These are phyloP conservation scores for Syngnathoides biaculeatus DNA, from an alignment of 2,113 vertebrate species.

Conservation along the genomic window DNA sequence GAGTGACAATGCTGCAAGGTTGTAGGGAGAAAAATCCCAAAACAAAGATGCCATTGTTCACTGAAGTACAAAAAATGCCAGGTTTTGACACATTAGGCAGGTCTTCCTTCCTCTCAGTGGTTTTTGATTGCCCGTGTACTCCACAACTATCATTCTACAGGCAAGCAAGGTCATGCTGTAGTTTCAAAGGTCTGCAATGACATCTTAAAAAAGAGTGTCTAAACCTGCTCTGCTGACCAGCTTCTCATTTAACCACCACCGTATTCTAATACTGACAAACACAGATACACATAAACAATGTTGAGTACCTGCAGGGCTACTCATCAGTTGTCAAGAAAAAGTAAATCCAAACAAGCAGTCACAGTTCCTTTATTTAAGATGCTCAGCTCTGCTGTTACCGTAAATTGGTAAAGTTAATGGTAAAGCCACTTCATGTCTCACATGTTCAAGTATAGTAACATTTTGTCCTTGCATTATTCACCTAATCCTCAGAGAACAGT, in stretches of 20 bases:
- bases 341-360: constrained; percentile 22
- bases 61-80: constrained; percentile 13
- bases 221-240: not conserved
- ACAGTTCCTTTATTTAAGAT: not conserved
- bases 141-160: constrained; percentile 4
- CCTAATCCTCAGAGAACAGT: not conserved
- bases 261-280: not conserved
- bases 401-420: not conserved
- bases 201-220: constrained; percentile 18
- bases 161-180: constrained; percentile 2
- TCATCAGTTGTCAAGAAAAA: constrained; percentile 19
- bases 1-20: constrained; percentile 26
- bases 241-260: not conserved
- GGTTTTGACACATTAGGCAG: constrained; percentile 26
- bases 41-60: constrained; percentile 42
- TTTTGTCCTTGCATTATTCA: not conserved
- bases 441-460: not conserved
- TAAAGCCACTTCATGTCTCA: not conserved
- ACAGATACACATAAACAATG: constrained; percentile 1
- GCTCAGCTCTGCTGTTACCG: not conserved
- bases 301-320: constrained; percentile 3
- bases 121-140: constrained; percentile 6
- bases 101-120: constrained; percentile 6
- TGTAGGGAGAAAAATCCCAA: constrained; percentile 42
- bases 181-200: constrained; percentile 24